Evolutionary conservation across 2,797 vertebrate genomes (phyloP), one percentile per base, ranked within the genome.

Genomic region (Microctenopoma steveboyesi): DNA sequence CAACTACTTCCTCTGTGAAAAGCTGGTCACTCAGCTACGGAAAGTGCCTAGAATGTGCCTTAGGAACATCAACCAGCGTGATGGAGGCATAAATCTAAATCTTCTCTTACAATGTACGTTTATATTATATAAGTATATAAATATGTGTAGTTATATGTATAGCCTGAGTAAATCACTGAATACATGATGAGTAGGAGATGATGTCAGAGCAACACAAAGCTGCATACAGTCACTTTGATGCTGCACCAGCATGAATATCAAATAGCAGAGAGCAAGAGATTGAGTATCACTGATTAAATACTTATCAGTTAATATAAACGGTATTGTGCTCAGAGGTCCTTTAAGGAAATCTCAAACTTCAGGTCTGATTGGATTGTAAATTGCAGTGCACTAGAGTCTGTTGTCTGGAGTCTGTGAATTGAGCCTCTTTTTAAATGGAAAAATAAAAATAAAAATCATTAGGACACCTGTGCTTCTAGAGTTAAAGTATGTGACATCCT

Each of bases 1-100:
- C 65, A 70, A 55, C 70, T 35, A 59, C 65, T 85, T 72, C 61
- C 57, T 85, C 56, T 74, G 68, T 72, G 58, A 87, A 77, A 72
- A 64, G 53, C 69, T 27, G 47, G 51, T 50, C 42, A 18, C 30
- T 56, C 68, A 57, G 74, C 58, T 30, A 52, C 48, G 53, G 64
- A 61, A 56, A 57, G 54, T 37, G 42, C 49, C 74, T 39, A 35
- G 53, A 58, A 7, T 54, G 6, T 43, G 54, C 49, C 37, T 59
- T 28, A 62, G 63, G 27, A 73, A 28, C 50, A 66, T 69, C 25
- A 57, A 66, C 63, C 42, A 47, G 42, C 30, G 28, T 22, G 22
- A 22, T 22, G 22, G 22, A 22, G 22, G 22, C 22, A 22, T 22
- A 16, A 45, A 45, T 15, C 15, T 16, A 45, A 16, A 35, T 16